Base-by-base conservation (phyloP, 2,113 vertebrate genomes). In the Petroica traversi region DNA sequence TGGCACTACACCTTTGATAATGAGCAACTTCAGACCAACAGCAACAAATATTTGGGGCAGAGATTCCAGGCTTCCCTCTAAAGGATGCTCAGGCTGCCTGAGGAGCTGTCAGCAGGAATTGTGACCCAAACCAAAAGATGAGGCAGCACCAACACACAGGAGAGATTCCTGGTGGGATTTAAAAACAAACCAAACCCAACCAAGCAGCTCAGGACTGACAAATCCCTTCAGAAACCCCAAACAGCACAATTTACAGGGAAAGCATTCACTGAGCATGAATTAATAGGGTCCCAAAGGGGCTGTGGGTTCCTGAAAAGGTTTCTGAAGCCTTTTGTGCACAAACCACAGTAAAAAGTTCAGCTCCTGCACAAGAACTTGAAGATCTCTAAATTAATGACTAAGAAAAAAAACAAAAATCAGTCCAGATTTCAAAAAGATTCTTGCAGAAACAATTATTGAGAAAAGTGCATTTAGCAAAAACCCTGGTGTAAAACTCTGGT, bases 1-100 rank as follows among this genome's bases (percentile, higher is more conserved):
- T 91, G 89, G 89, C 86, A 83, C 52, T 55, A 86, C 31, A 55
- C 29, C 26, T 66, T 62, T 45, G 73, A 94, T 49, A 81, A 88
- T 7, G 72, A 54, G 73, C 77, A 92, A 14, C 76, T 74, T 59
- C 93, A 48, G 28, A 77, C 61, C 84, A 92, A 95, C 55, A 66
- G 26, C 36, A 80, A 94, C 77, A 92, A 89, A 26, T 29, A 83
- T 14, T 16, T 43, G 63, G 74, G 58, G 80, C 45, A 81, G 57
- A 52, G 46, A 43, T 34, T 14, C 18, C 33, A 36, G 36, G 16
- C 23, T 48, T 62, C 36, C 31, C 3, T 9, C 74, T 80, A 49
- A 90, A 71, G 45, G 68, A 81, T 7, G 5, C 28, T 72, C 55
- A 67, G 25, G 10, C 25, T 66, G 24, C 29, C 41, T 52, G 64